Evolutionary conservation across 2,113 vertebrate species (phyloP).

Genomic region (Puffinus mauretanicus): DNA sequence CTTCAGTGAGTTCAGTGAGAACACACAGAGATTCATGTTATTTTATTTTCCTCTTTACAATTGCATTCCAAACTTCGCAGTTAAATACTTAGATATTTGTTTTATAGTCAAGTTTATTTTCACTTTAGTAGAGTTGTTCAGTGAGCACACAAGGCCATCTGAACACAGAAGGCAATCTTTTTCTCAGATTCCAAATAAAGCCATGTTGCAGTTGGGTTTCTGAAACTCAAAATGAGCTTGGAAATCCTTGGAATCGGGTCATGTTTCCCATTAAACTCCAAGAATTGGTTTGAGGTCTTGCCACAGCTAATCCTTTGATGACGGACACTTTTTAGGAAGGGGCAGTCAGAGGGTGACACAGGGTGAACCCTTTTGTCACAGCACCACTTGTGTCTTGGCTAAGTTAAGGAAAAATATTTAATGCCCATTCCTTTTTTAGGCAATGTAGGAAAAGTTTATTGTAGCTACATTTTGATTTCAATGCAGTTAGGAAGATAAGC

Average conservation of each 20-base stretch:
- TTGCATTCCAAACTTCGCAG: neutral
- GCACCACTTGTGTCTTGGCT: neutral
- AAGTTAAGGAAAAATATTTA: neutral
- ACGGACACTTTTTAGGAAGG: neutral
- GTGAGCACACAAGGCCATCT: neutral
- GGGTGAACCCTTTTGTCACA: neutral
- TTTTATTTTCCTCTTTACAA: neutral
- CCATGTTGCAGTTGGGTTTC: neutral
- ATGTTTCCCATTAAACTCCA: neutral
- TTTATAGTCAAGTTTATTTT: neutral
- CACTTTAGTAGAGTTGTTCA: neutral
- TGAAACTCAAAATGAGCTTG: neutral
- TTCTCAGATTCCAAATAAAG: neutral
- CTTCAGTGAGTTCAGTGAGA: neutral
- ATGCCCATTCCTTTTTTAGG: neutral
- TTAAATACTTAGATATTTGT: neutral
- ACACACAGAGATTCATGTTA: neutral
- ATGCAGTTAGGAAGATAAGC: neutral
- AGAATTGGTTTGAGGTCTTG: neutral
- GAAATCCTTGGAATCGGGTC: neutral
- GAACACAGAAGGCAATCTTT: neutral
- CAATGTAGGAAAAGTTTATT: neutral
- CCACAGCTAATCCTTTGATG: neutral
- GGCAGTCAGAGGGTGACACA: neutral
- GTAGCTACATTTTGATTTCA: neutral